Evolutionary conservation across 2,888 invertebrate genomes (phyloP).

Genomic region (Eurois occulta): DNA sequence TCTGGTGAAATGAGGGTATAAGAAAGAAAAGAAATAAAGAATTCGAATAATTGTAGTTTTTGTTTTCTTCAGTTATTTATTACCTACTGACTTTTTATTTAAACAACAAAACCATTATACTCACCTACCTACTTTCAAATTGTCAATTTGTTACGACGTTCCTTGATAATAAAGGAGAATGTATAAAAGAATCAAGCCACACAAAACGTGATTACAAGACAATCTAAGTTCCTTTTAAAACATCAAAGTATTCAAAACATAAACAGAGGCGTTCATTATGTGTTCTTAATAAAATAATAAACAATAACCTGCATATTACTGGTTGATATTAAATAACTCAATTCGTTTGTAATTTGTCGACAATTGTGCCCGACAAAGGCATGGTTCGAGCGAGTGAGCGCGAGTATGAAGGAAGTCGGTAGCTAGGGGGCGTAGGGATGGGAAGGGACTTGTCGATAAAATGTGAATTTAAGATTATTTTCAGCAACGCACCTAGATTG

Average conservation of each 20-base stretch:
- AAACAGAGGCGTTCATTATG: conserved; percentile 70
- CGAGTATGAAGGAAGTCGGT: conserved; percentile 90
- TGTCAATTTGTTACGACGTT: neutral
- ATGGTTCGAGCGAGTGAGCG: conserved; percentile 89
- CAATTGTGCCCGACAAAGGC: conserved; percentile 91
- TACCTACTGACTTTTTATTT: neutral
- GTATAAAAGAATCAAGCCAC: neutral
- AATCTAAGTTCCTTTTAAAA: conserved; percentile 43
- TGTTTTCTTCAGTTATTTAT: neutral
- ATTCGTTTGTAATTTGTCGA: conserved; percentile 91
- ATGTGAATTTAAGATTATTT: neutral
- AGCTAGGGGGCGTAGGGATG: conserved; percentile 82
- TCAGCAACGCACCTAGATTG: neutral
- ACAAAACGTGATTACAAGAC: conserved; percentile 44
- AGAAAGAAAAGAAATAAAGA: too few species aligned
- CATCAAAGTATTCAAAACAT: conserved; percentile 53
- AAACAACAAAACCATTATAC: neutral
- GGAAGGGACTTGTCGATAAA: conserved; percentile 70
- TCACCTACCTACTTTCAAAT: neutral
- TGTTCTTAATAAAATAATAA: conserved; percentile 81
- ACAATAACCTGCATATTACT: conserved; percentile 85
- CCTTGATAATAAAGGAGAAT: too few species aligned
- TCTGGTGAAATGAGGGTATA: too few species aligned
- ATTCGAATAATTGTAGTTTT: too few species aligned
- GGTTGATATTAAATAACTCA: conserved; percentile 90